phyloP scores from a whole-genome alignment of 2,888 invertebrate genomes.

The Drosophila testacea region DNA sequence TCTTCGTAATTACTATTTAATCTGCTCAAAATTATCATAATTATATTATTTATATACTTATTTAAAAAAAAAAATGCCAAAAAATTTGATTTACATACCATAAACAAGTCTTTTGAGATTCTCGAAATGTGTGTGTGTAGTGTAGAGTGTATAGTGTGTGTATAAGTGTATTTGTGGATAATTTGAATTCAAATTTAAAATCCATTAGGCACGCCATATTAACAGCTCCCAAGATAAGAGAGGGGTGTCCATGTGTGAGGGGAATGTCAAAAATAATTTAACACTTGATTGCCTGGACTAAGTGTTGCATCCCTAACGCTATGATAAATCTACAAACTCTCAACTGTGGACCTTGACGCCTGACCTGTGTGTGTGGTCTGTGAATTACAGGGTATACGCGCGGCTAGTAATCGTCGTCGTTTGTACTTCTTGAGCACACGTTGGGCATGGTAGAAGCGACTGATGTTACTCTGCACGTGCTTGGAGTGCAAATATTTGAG shows the following conservation, averaged over 20 bases:
- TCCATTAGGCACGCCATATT: constrained; percentile 66
- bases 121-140: constrained; percentile 35
- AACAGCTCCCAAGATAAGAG: constrained; percentile 4
- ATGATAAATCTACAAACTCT: constrained; percentile 13
- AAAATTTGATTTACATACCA: constrained; percentile 56
- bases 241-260: not conserved
- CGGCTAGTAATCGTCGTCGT: constrained; percentile 44
- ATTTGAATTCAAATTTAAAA: constrained; percentile 54
- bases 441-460: constrained; percentile 82
- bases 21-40: constrained; percentile 6
- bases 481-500: constrained; percentile 84
- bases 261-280: constrained; percentile 4
- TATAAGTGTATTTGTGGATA: constrained; percentile 37
- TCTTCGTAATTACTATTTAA: constrained; percentile 19
- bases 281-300: constrained; percentile 15
- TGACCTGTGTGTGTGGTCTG: too few relatives aligned
- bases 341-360: not conserved
- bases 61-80: constrained; percentile 44
- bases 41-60: constrained; percentile 10
- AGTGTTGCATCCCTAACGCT: not conserved
- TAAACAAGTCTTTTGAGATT: constrained; percentile 77
- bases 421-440: constrained; percentile 83
- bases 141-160: constrained; percentile 9
- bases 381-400: too few relatives aligned
- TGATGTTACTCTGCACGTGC: constrained; percentile 82